Conservation (phyloP, 2,113 vertebrate genomes). For the Marcusenius ussheri region DNA sequence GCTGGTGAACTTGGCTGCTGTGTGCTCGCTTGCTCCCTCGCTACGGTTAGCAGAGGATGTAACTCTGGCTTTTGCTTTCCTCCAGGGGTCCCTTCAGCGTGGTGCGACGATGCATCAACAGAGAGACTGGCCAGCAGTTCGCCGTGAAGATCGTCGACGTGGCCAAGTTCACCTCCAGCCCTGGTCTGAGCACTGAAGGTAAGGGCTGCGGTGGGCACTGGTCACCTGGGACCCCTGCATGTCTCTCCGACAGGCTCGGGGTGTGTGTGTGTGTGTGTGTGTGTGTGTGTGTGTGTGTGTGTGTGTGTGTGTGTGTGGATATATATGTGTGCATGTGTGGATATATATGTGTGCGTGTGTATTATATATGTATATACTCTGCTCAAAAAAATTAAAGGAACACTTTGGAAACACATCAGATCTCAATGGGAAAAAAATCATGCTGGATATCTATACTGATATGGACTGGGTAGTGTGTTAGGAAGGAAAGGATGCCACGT, state of each 20-base stretch:
- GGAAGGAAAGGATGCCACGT: too few relatives aligned
- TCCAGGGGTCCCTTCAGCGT: conserved; percentile 95
- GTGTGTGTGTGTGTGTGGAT: background rate
- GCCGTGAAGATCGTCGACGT: conserved; percentile 99
- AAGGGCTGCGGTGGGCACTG: conserved; percentile 36
- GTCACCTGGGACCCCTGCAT: background rate
- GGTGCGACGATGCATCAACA: conserved; percentile 96
- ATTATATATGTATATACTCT: background rate
- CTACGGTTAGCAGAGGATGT: background rate
- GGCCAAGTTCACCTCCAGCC: conserved; percentile 98
- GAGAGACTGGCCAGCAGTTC: conserved; percentile 96
- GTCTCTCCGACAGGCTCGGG: background rate
- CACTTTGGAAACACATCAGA: too few relatives aligned
- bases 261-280: background rate
- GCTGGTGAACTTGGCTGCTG: background rate
- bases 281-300: background rate
- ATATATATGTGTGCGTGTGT: background rate
- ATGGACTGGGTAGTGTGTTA: too few relatives aligned
- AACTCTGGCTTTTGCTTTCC: conserved; percentile 30
- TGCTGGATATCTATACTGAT: too few relatives aligned
- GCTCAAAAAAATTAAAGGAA: too few relatives aligned
- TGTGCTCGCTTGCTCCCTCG: background rate
- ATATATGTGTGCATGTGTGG: background rate
- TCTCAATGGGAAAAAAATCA: too few relatives aligned
- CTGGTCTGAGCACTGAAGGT: conserved; percentile 98